Percentiles rank a stretch among this genome's conserved stretches.
These are phyloP conservation scores for rabbit (Oryctolagus cuniculus) DNA, from an alignment of 2,113 vertebrate species.

Conservation along the genomic window mOryCun1.1 NC_091445.1:64988501-64989000, in stretches of 20 bases:
- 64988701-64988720: not conserved
- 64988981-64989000: not conserved
- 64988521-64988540: no score
- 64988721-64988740: constrained; percentile 85
- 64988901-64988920: not conserved
- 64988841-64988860: not conserved
- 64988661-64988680: not conserved
- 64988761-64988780: not conserved
- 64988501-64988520: no score
- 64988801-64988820: not conserved
- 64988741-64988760: constrained; percentile 36
- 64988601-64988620: no score
- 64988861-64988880: not conserved
- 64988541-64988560: no score
- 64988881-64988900: not conserved
- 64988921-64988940: not conserved
- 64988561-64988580: no score
- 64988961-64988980: not conserved
- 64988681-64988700: not conserved
- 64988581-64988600: no score
- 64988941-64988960: not conserved
- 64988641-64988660: not conserved
- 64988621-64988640: no score
- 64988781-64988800: not conserved
- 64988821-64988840: not conserved